Percentiles rank a stretch among this genome's conserved stretches.
These are phyloP conservation scores for Megaleporinus macrocephalus DNA, from an alignment of 2,113 vertebrate species.

Conservation along the genomic window DNA sequence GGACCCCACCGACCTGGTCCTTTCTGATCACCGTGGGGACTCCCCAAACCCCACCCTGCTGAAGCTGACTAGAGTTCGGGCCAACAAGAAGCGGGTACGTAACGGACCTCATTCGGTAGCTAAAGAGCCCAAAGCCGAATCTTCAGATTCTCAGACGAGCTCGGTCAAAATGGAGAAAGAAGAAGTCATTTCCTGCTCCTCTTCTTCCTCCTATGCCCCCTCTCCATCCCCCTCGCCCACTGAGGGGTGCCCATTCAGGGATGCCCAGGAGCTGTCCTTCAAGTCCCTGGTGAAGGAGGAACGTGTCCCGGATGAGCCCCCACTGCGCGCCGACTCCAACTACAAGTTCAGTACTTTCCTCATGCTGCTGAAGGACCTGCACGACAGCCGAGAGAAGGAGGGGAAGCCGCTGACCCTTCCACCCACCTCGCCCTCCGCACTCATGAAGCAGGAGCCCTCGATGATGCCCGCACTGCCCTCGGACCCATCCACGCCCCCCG, in stretches of 20 bases:
- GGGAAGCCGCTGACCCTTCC: conserved; percentile 83
- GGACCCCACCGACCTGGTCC: conserved; percentile 21
- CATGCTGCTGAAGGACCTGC: conserved; percentile 96
- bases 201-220: conserved; percentile 57
- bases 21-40: conserved; percentile 39
- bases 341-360: conserved; percentile 94
- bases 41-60: conserved; percentile 64
- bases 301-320: conserved; percentile 68
- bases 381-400: conserved; percentile 91
- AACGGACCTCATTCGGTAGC: conserved; percentile 63
- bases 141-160: neutral
- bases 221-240: conserved; percentile 70
- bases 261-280: conserved; percentile 86
- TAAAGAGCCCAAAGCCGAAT: neutral
- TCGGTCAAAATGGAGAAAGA: conserved; percentile 68
- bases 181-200: conserved; percentile 55
- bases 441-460: conserved; percentile 78
- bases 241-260: conserved; percentile 77
- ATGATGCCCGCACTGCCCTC: conserved; percentile 61
- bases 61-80: conserved; percentile 57
- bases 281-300: conserved; percentile 83
- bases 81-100: conserved; percentile 63
- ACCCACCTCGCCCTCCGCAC: conserved; percentile 63
- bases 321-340: conserved; percentile 83
- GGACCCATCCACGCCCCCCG: neutral